Evolutionary conservation across 2,888 invertebrate species (phyloP).

Genomic region (Lasius fuliginosus): DNA sequence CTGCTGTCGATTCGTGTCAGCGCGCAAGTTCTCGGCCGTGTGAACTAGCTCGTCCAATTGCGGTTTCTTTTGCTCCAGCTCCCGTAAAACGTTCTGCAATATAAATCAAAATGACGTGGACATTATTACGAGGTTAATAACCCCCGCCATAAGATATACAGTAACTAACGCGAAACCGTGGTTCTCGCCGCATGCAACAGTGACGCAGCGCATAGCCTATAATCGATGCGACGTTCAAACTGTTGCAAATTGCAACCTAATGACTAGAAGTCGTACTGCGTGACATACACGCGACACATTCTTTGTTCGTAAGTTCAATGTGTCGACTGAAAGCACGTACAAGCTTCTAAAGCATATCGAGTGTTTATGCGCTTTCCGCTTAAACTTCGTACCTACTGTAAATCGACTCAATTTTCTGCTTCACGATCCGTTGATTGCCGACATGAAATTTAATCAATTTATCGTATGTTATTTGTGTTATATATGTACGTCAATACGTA

Average conservation of each 20-base stretch:
- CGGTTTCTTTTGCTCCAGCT: conserved; percentile 95
- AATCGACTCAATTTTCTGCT: conserved; percentile 49
- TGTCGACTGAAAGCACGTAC: conserved; percentile 12
- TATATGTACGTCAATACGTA: background rate
- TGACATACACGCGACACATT: conserved; percentile 21
- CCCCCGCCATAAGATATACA: conserved; percentile 21
- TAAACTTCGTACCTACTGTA: conserved; percentile 22
- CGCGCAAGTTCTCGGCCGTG: conserved; percentile 93
- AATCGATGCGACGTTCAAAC: conserved; percentile 53
- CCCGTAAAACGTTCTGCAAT: conserved; percentile 92
- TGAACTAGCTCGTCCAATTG: conserved; percentile 94
- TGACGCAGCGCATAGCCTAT: conserved; percentile 49
- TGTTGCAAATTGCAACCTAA: conserved; percentile 49
- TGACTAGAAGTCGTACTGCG: conserved; percentile 23
- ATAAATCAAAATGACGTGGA: conserved; percentile 51
- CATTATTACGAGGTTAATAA: conserved; percentile 43
- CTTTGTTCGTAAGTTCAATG: conserved; percentile 37
- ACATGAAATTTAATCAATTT: background rate
- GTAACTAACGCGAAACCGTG: conserved; percentile 28
- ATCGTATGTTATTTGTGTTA: background rate
- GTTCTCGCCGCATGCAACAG: conserved; percentile 12
- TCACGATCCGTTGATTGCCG: conserved; percentile 3
- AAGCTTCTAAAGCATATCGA: conserved; percentile 7
- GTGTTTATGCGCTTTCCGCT: conserved; percentile 23
- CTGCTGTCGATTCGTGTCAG: conserved; percentile 93